A percentile compares a stretch with the other conserved stretches of the same genome.
Evolutionary conservation across 2,797 vertebrate genomes (phyloP).

Genomic region (Adelosebastes latens): DNA sequence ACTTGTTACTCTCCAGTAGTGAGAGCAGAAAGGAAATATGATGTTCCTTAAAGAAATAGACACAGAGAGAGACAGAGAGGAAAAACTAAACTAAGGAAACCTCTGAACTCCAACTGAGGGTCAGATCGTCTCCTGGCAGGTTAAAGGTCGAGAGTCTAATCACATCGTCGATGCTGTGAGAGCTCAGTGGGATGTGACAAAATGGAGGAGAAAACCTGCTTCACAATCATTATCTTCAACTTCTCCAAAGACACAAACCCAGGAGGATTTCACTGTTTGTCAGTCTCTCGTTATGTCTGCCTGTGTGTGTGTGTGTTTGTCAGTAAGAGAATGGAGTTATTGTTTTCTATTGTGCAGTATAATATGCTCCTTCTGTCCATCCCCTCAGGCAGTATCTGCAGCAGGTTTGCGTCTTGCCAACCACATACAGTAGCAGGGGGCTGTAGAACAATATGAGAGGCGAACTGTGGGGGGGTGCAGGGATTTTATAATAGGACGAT

Average conservation of each 20-base stretch:
- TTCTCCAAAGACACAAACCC: constrained; percentile 34
- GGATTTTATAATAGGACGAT: background rate
- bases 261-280: constrained; percentile 37
- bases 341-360: constrained; percentile 43
- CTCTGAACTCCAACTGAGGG: constrained; percentile 26
- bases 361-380: constrained; percentile 41
- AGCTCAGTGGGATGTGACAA: constrained; percentile 46
- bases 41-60: background rate
- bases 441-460: background rate
- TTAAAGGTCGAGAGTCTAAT: constrained; percentile 59
- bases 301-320: constrained; percentile 21
- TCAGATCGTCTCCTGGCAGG: constrained; percentile 32
- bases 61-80: background rate
- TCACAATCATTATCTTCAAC: constrained; percentile 45
- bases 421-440: constrained; percentile 3
- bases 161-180: constrained; percentile 21
- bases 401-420: constrained; percentile 11
- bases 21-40: background rate
- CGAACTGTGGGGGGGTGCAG: background rate
- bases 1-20: constrained; percentile 9
- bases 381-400: constrained; percentile 35
- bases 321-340: constrained; percentile 23
- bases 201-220: constrained; percentile 26
- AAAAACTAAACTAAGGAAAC: background rate
- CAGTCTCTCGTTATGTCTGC: constrained; percentile 9